phyloP scores from a whole-genome alignment of 2,888 invertebrate species.

The Phragmatobia fuliginosa region DNA sequence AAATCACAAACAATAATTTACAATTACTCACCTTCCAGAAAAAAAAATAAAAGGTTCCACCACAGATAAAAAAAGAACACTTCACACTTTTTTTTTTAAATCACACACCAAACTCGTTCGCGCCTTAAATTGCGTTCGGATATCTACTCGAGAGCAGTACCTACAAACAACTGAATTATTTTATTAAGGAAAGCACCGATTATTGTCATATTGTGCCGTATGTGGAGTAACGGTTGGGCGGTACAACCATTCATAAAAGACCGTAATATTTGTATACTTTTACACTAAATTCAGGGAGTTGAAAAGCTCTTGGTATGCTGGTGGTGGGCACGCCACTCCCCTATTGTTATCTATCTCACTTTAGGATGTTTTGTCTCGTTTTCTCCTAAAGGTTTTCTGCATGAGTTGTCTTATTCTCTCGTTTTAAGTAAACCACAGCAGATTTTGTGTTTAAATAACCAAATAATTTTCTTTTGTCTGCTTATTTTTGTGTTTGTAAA shows the following conservation, averaged over 20 bases:
- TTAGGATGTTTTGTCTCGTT: constrained; percentile 48
- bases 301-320: constrained; percentile 35
- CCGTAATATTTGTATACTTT: constrained; percentile 27
- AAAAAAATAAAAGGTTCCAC: constrained; percentile 21
- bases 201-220: constrained; percentile 76
- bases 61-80: constrained; percentile 44
- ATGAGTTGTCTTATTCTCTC: constrained; percentile 60
- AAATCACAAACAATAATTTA: constrained; percentile 1
- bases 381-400: constrained; percentile 56
- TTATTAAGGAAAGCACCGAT: constrained; percentile 77
- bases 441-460: constrained; percentile 58
- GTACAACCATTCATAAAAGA: constrained; percentile 40
- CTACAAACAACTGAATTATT: constrained; percentile 81
- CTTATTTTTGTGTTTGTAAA: constrained; percentile 42
- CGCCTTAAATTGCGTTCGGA: constrained; percentile 52
- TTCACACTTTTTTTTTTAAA: constrained; percentile 30
- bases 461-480: constrained; percentile 48
- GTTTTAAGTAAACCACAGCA: constrained; percentile 59
- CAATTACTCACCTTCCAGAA: constrained; percentile 18
- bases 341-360: constrained; percentile 55
- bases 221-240: constrained; percentile 78
- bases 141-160: constrained; percentile 56
- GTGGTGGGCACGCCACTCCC: constrained; percentile 63
- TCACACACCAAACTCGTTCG: constrained; percentile 45
- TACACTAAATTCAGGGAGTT: constrained; percentile 16